These are phyloP conservation scores for Nothoprocta pentlandii DNA, from an alignment of 2,113 vertebrate species.

Conservation along the genomic window DNA sequence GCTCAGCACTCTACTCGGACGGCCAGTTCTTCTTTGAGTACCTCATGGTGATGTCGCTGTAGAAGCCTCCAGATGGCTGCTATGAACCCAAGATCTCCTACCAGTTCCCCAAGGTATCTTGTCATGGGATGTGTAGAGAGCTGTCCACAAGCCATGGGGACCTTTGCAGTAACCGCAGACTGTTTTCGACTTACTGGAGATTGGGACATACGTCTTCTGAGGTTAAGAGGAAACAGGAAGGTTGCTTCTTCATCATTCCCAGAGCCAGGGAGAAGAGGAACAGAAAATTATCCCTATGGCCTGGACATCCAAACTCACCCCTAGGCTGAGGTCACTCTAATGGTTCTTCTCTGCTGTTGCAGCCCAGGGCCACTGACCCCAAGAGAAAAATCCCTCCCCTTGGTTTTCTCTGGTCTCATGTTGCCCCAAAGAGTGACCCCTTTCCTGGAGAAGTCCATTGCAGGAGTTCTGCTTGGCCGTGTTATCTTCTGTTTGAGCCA, in stretches of 20 bases:
- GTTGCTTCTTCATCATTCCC: background rate
- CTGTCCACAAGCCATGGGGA: background rate
- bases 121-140: no score
- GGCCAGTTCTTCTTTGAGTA: constrained; percentile 97
- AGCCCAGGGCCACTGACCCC: background rate
- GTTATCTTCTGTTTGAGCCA: rapidly evolving
- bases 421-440: background rate
- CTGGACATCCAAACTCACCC: background rate
- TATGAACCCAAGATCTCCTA: constrained; percentile 93
- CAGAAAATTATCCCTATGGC: background rate
- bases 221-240: background rate
- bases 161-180: background rate
- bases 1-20: constrained; percentile 66
- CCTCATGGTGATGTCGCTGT: constrained; percentile 92
- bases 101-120: constrained; percentile 95
- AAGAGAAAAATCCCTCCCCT: background rate
- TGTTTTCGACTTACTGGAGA: background rate
- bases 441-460: background rate
- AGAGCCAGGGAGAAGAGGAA: background rate
- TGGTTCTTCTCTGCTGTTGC: background rate
- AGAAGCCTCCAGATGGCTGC: constrained; percentile 64
- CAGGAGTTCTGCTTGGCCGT: background rate
- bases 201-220: background rate
- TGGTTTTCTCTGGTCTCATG: background rate
- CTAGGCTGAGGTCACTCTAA: background rate